Evolutionary conservation across 2,797 vertebrate genomes (phyloP).

Genomic region (Zalophus californianus): DNA sequence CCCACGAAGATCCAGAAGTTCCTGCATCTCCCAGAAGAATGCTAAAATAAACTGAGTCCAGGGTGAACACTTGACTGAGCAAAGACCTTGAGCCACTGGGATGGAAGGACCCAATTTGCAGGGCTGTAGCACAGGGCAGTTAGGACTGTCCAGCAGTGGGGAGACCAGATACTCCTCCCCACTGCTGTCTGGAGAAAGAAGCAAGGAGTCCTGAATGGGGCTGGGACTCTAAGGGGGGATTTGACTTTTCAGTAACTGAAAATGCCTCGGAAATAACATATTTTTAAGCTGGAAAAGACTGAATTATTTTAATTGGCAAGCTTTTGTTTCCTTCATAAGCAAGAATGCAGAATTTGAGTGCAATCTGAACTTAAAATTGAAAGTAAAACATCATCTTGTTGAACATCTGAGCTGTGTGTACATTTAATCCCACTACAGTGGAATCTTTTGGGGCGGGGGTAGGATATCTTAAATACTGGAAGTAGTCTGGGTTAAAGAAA

Average conservation of each 20-base stretch:
- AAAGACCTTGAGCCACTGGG: not conserved
- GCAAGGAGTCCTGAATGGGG: not conserved
- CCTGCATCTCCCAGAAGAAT: not conserved
- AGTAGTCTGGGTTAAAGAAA: not conserved
- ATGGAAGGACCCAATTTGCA: not conserved
- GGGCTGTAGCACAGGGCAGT: not conserved
- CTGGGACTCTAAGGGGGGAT: not conserved
- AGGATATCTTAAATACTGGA: conserved; percentile 22
- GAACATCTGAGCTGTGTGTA: not conserved
- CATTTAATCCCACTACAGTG: not conserved
- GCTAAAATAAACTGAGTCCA: not conserved
- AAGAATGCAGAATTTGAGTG: not conserved
- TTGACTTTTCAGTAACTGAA: not conserved
- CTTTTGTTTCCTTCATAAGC: not conserved
- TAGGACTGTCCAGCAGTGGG: not conserved
- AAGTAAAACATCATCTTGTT: not conserved
- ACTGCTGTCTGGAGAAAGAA: not conserved
- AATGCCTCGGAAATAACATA: not conserved
- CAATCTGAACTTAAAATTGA: not conserved
- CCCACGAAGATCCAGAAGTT: not conserved
- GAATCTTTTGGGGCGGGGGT: not conserved
- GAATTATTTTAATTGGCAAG: not conserved
- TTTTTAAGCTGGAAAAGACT: not conserved
- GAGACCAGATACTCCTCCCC: not conserved
- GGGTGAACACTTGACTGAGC: not conserved